Evolutionary conservation across 2,113 vertebrate species (phyloP), one percentile per base, ranked within the genome.

Genomic region (Procavia capensis): DNA sequence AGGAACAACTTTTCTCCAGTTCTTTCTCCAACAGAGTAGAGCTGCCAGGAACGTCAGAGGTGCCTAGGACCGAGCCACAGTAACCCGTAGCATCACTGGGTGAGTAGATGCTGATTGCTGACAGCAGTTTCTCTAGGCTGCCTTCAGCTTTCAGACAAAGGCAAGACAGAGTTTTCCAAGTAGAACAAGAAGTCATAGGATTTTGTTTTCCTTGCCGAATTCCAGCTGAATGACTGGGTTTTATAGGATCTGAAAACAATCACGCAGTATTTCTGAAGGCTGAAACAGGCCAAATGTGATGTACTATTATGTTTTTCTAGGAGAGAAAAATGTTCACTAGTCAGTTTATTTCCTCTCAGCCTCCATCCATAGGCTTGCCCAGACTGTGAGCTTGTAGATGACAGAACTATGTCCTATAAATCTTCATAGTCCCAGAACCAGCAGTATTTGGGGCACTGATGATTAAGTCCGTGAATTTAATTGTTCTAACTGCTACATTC

Each of bases 241-340:
- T 94, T 84, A 86, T 57, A 72, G 63, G 75, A 72, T 79, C 93
- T 75, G 91, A 88, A 93, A 91, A 92, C 66, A 93, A 93, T 57
- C 57, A 70, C 39, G 90, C 41, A 95, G 88, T 84, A 45, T 61
- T 74, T 92, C 66, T 87, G 64, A 93, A 96, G 90, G 66, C 81
- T 84, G 88, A 95, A 86, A 90, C 43, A 79, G 72, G 70, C 90
- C 93, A 96, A 93, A 72, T 54, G 96, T 93, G 97, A 94, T 90
- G 75, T 82, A 88, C 93, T 83, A 54, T 92, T 92, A 85, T 80
- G 83, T 61, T 92, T 95, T 85, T 82, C 93, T 97, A 83, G 82
- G 95, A 94, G 27, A 94, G 45, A 25, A 70, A 85, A 78, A 54
- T 83, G 70, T 76, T 92, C 78, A 79, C 80, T 54, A 59, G 34